A percentile compares a stretch with the other conserved stretches of the same genome.
phyloP scores from a whole-genome alignment of 2,113 vertebrate species.

The Dromaius novaehollandiae region DNA sequence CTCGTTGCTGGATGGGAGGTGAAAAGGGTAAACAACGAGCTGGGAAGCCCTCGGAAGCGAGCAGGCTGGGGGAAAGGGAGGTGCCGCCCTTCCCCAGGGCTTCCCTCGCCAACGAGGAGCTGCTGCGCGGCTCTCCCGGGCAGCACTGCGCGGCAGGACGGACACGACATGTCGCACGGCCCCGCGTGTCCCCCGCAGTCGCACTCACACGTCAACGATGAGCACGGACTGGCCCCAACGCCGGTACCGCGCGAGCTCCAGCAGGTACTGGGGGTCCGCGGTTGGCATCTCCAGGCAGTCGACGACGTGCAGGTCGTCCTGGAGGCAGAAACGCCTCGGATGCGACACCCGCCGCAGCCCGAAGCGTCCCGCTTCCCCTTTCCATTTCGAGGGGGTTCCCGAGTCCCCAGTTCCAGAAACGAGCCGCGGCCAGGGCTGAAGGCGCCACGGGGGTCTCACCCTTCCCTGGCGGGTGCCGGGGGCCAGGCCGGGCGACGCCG shows the following conservation, averaged over 20 bases:
- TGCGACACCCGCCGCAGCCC: background rate
- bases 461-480: no score
- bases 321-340: background rate
- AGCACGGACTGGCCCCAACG: constrained; percentile 86
- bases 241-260: constrained; percentile 78
- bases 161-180: no score
- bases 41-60: background rate
- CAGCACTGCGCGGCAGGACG: background rate
- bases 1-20: constrained; percentile 70
- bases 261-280: constrained; percentile 82
- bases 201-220: constrained; percentile 85
- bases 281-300: constrained; percentile 85
- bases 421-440: no score
- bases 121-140: background rate
- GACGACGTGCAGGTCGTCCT: constrained; percentile 85
- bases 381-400: no score
- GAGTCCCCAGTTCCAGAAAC: no score
- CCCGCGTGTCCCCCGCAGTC: background rate
- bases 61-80: no score
- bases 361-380: no score
- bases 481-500: no score
- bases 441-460: no score
- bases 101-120: background rate
- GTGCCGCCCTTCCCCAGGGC: background rate
- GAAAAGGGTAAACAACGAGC: background rate